Evolutionary conservation across 2,113 vertebrate genomes (phyloP), one percentile per base, ranked within the genome.

Genomic region (Brienomyrus longianalis): DNA sequence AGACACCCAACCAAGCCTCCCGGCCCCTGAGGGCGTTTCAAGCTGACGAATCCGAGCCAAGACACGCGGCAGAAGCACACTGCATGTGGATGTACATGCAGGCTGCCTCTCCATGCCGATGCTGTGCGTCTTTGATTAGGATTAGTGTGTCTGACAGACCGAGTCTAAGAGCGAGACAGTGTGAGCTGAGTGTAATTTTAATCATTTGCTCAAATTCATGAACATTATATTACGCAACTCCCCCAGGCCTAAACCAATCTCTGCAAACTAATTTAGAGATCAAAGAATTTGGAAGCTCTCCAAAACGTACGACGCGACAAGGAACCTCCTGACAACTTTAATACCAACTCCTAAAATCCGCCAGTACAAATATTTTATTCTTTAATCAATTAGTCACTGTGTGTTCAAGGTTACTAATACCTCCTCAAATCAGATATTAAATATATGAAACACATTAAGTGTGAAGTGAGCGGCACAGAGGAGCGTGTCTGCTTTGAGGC

Each of bases 1-100:
- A 96, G 96, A 97, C 95, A 95, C 94, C 95, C 94, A 96, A 95
- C 96, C 90, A 91, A 93, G 94, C 94, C 93, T 96, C 94, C 92
- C 94, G 92, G 92, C 94, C 94, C 95, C 95, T 92, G 95, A 97
- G 94, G 95, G 96, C 95, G 95, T 93, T 93, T 90, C 43, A 89
- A 89, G 92, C 91, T 62, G 90, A 90, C 92, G 93, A 93, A 93
- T 77, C 74, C 2, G 74, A 77, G 35, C 15, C 74, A 27, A 27
- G 62, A 23, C n/a, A 31, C 15, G 19, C 17, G 31, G 7, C 17
- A 5, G 10, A 43, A 80, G 27, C 5, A 70, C 15, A 39, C 13
- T 43, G 5, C 35, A 19, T 7, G 74, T 17, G 17, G 66, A 43
- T 19, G 11, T 43, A 39, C 35, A 39, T 80, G 19, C 31, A 17